Evolutionary conservation across 1,140 invertebrate species (phyloP).

Genomic region (Aleiodes sp.): DNA sequence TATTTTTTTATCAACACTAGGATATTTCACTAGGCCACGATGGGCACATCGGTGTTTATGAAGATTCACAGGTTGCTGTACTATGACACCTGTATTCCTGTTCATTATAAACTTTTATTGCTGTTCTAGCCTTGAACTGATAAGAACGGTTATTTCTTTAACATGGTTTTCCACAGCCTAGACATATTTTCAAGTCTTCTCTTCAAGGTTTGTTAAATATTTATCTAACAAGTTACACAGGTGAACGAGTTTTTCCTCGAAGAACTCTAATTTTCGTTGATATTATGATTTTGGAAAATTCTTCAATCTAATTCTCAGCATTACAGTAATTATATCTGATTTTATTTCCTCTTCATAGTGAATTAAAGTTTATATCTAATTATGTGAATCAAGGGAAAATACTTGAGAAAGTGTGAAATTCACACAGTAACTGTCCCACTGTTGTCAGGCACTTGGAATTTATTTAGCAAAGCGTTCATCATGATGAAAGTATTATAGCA

Average conservation of each 20-base stretch:
- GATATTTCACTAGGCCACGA: slow-evolving; percentile 59
- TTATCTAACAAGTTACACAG: neutral
- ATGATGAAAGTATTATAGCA: slow-evolving; percentile 25
- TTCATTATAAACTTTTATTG: neutral
- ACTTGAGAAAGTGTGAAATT: slow-evolving; percentile 29
- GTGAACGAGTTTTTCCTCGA: neutral
- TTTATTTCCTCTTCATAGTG: neutral
- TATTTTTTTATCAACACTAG: slow-evolving; percentile 62
- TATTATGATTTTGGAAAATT: no score
- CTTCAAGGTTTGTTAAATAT: neutral
- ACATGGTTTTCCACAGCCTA: neutral
- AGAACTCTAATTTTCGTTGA: no score
- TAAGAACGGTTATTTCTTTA: neutral
- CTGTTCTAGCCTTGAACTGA: neutral
- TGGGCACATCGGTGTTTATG: slow-evolving; percentile 54
- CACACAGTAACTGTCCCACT: neutral
- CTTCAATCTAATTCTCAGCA: no score
- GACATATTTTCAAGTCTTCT: neutral
- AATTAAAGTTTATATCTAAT: neutral
- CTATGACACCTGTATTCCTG: slow-evolving; percentile 6
- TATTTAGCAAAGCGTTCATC: neutral
- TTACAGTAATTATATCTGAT: neutral
- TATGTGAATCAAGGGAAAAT: neutral
- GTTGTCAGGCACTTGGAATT: neutral
- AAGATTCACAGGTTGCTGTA: slow-evolving; percentile 46